Conservation (phyloP, 2,888 invertebrate species). For the Nephrotoma flavescens region DNA sequence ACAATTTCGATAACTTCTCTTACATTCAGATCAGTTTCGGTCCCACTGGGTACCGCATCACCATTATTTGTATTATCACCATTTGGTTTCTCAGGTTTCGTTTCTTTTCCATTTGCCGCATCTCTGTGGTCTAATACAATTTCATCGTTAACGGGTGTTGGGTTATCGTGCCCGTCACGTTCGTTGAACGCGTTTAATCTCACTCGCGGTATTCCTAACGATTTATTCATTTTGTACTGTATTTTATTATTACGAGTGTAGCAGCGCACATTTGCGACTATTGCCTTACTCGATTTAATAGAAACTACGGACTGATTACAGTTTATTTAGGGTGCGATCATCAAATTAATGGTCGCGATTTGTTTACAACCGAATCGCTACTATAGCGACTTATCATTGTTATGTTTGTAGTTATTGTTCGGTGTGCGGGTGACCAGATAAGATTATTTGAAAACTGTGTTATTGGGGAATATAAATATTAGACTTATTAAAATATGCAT, state of each 20-base stretch:
- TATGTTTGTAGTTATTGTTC: background rate
- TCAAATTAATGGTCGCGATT: background rate
- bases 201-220: background rate
- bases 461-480: background rate
- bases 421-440: background rate
- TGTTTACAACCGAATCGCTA: background rate
- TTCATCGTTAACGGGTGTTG: background rate
- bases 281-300: background rate
- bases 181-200: background rate
- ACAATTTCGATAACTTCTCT: background rate
- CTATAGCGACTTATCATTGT: background rate
- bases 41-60: background rate
- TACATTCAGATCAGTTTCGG: constrained; percentile 2
- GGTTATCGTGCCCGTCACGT: background rate
- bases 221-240: background rate
- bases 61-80: background rate
- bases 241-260: too few species aligned
- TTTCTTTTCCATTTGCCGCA: background rate
- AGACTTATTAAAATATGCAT: background rate
- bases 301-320: background rate
- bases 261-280: too few species aligned
- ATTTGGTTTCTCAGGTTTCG: background rate
- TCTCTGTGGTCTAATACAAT: background rate
- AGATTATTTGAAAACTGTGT: background rate
- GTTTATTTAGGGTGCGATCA: background rate